Evolutionary conservation across 1,140 invertebrate species (phyloP).

Genomic region (Penaeus japonicus): DNA sequence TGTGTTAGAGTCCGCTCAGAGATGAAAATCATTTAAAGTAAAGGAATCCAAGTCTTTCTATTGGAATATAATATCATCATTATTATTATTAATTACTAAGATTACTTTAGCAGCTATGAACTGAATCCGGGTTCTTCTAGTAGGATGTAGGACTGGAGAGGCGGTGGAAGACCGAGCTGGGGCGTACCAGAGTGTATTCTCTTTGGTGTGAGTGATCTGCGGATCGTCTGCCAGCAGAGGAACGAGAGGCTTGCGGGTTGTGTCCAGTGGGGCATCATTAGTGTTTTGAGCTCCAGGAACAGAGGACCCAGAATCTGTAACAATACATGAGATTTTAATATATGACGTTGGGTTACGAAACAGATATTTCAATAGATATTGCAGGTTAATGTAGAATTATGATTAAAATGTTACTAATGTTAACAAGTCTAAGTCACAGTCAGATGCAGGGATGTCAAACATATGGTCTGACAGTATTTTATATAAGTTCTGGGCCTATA

Average conservation of each 20-base stretch:
- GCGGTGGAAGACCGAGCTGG: conserved; percentile 28
- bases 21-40: too few relatives aligned
- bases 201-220: conserved; percentile 40
- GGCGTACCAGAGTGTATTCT: conserved; percentile 34
- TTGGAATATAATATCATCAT: background rate
- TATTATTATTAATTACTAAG: background rate
- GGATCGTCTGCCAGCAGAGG: conserved; percentile 33
- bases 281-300: conserved; percentile 40
- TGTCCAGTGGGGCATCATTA: conserved; percentile 48
- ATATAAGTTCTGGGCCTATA: too few relatives aligned
- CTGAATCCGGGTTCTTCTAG: conserved; percentile 16
- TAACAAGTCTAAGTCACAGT: too few relatives aligned
- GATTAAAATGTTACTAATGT: too few relatives aligned
- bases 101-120: background rate
- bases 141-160: conserved; percentile 30
- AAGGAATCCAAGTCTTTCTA: too few relatives aligned
- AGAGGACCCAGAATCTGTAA: conserved; percentile 34
- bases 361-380: background rate
- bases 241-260: conserved; percentile 26
- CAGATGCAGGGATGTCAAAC: too few relatives aligned
- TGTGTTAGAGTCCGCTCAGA: too few relatives aligned
- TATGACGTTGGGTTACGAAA: too few relatives aligned
- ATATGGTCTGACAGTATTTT: too few relatives aligned
- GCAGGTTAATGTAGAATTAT: background rate
- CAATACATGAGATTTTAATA: too few relatives aligned